Conservation (phyloP, 2,113 vertebrate genomes). For the Phylloscopus whistleri region DNA sequence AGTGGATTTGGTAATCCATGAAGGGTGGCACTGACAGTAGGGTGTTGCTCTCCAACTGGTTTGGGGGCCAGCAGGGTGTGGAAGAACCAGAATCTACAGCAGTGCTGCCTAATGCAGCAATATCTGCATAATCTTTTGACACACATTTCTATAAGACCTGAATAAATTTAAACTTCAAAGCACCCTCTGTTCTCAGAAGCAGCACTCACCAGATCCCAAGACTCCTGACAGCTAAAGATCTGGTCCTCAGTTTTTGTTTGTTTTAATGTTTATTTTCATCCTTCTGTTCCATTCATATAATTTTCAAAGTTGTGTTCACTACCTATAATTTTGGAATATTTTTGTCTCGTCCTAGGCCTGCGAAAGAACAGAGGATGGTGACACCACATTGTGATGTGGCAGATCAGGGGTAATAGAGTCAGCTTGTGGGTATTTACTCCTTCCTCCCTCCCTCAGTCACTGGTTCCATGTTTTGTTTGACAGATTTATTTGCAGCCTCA, state of each 20-base stretch:
- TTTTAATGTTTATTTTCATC: constrained; percentile 20
- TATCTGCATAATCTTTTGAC: neutral
- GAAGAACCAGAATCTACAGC: neutral
- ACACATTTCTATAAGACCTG: neutral
- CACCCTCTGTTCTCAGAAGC: neutral
- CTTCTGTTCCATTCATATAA: neutral
- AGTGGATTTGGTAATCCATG: neutral
- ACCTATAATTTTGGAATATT: neutral
- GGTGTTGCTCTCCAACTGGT: neutral
- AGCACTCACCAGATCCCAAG: constrained; percentile 44
- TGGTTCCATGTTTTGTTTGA: constrained; percentile 70
- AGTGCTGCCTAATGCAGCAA: neutral
- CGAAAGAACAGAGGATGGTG: neutral
- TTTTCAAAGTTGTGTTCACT: neutral
- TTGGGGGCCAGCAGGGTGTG: neutral
- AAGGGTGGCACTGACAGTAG: neutral
- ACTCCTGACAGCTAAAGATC: constrained; percentile 51
- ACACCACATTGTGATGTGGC: neutral
- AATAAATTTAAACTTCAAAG: constrained; percentile 80
- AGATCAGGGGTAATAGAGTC: neutral
- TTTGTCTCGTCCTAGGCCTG: neutral
- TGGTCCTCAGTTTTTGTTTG: neutral
- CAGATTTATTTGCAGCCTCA: constrained; percentile 74
- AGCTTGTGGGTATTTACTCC: neutral
- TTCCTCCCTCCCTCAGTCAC: neutral